These are phyloP conservation scores for Zonotrichia leucophrys DNA, from an alignment of 2,113 vertebrate species.

Conservation along the genomic window DNA sequence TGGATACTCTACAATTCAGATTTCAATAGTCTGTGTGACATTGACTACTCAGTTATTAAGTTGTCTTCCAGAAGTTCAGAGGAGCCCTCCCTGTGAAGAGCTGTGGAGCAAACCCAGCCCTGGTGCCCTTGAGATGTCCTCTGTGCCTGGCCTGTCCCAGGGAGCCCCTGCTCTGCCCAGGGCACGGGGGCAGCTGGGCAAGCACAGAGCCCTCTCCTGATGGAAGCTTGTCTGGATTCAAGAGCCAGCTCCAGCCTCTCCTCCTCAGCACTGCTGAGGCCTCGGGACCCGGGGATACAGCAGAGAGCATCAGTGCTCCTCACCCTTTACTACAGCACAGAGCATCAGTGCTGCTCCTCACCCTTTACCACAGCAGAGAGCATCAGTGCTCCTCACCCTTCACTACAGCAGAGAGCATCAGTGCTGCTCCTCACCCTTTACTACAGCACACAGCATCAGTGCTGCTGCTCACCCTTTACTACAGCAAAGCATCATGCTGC, in stretches of 20 bases:
- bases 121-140: neutral
- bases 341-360: no score
- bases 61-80: slow-evolving; percentile 39
- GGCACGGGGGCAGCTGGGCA: neutral
- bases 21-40: neutral
- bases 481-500: no score
- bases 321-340: neutral
- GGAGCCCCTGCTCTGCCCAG: neutral
- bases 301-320: neutral
- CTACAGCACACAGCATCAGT: no score
- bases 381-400: no score
- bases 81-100: neutral
- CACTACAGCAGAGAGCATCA: no score
- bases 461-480: no score
- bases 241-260: neutral
- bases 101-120: neutral
- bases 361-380: no score
- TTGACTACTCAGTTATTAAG: slow-evolving; percentile 49
- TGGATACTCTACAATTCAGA: slow-evolving; percentile 29
- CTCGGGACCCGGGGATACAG: accelerated
- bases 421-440: no score
- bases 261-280: neutral
- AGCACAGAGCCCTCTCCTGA: neutral
- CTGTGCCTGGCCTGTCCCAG: neutral
- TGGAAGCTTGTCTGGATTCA: neutral